Base-by-base conservation (phyloP, 1,140 invertebrate genomes). In the Charaxes varanes region DNA sequence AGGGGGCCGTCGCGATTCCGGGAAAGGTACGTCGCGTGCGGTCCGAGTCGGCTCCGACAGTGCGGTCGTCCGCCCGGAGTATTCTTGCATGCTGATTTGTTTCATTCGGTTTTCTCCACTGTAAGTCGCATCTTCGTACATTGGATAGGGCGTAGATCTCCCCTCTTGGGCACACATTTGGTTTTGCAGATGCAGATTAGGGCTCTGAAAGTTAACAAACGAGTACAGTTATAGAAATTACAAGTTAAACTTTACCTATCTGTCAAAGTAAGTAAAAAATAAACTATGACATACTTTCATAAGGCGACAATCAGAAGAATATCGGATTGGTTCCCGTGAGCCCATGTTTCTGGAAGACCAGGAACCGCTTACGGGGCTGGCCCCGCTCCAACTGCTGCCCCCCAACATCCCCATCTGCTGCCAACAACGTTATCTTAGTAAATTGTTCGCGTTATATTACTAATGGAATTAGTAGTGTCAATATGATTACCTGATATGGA, bases 401-500 rank as follows among this genome's bases (percentile, higher is more conserved):
- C 57, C 51, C 22, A 66, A 40, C 22, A 63, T 60, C 6, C 65
- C 68, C 70, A 73, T 73, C 74, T 78, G 46, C 3, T n/a, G n/a
- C n/a, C n/a, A n/a, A n/a, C n/a, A n/a, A n/a, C 22, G 3, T 8
- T 23, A 23, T 23, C 22, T 4, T 23, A 23, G n/a, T 5, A 4
- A 23, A 23, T 23, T n/a, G n/a, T n/a, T n/a, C n/a, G n/a, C n/a
- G n/a, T n/a, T n/a, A n/a, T n/a, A n/a, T n/a, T n/a, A n/a, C n/a
- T n/a, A n/a, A n/a, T n/a, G n/a, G n/a, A n/a, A n/a, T n/a, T n/a
- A n/a, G n/a, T n/a, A n/a, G n/a, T n/a, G n/a, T n/a, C n/a, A n/a
- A 13, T 10, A 10, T 6, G 15, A 12, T 21, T 45, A 82, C 78
- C 74, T 82, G 78, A 61, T 79, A 82, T 36, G 72, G 71, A 32